phyloP scores from a whole-genome alignment of 2,113 vertebrate genomes.

The Xerus inauris region DNA sequence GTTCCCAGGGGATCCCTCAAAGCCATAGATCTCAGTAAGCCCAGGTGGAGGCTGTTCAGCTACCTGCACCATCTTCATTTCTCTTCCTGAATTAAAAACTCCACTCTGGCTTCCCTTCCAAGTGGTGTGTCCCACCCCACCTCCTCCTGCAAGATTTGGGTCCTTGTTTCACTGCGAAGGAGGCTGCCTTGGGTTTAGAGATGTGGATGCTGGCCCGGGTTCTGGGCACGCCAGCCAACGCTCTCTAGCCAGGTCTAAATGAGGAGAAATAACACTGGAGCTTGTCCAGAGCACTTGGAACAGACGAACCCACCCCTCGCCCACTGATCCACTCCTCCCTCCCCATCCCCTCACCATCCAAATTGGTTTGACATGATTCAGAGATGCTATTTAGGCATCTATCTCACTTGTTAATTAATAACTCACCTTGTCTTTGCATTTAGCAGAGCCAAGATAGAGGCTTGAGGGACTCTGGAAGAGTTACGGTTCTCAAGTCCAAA shows the following conservation, averaged over 20 bases:
- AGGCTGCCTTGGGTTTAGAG: conserved; percentile 58
- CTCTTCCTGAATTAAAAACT: neutral
- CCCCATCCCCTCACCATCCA: conserved; percentile 69
- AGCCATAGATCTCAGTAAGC: neutral
- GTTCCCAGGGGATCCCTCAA: neutral
- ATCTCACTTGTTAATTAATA: conserved; percentile 80
- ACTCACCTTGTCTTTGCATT: conserved; percentile 70
- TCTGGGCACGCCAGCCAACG: neutral
- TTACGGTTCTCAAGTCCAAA: conserved; percentile 49
- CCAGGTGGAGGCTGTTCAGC: neutral
- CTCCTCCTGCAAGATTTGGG: neutral
- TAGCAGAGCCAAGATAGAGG: conserved; percentile 64
- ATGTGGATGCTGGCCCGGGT: conserved; percentile 55
- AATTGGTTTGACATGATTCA: conserved; percentile 74
- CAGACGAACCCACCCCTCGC: conserved; percentile 15
- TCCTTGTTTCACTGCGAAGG: conserved; percentile 47
- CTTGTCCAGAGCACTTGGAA: conserved; percentile 72
- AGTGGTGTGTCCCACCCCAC: neutral
- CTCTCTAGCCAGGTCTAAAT: conserved; percentile 73
- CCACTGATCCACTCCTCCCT: conserved; percentile 21
- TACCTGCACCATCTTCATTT: neutral
- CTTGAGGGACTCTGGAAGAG: conserved; percentile 55
- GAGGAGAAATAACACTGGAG: conserved; percentile 75
- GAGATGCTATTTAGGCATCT: conserved; percentile 61
- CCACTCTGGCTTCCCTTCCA: neutral